Evolutionary conservation across 2,113 vertebrate genomes (phyloP).

Genomic region (Chlorocebus sabaeus): DNA sequence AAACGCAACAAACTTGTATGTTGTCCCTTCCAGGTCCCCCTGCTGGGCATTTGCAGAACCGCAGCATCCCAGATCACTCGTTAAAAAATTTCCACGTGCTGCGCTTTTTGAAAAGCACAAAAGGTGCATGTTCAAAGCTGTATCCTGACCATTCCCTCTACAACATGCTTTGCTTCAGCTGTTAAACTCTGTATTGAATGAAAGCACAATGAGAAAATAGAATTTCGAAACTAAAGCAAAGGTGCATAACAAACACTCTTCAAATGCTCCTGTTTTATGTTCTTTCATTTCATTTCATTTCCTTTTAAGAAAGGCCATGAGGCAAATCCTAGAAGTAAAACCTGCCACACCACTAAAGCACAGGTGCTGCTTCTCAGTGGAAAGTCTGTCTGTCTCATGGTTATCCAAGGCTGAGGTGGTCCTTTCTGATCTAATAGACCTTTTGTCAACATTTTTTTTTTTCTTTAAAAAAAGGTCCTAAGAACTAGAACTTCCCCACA

Average conservation of each 20-base stretch:
- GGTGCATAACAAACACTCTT: background rate
- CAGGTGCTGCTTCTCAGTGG: background rate
- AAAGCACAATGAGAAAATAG: background rate
- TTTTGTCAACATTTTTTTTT: background rate
- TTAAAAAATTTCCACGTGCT: background rate
- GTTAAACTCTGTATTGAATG: background rate
- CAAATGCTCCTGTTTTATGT: background rate
- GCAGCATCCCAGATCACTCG: background rate
- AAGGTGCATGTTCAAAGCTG: background rate
- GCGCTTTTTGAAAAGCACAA: background rate
- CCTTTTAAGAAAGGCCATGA: background rate
- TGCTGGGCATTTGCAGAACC: constrained; percentile 21
- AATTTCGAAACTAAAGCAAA: background rate
- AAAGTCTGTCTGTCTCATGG: background rate
- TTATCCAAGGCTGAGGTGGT: background rate
- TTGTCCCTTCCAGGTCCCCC: background rate
- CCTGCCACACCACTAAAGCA: background rate
- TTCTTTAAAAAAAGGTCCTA: background rate
- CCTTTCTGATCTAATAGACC: background rate
- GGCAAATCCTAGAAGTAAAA: background rate
- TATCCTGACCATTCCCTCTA: background rate
- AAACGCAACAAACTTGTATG: fast-evolving
- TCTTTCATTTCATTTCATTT: background rate
- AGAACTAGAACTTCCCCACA: background rate
- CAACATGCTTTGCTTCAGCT: background rate